These are phyloP conservation scores for Cyrtodaria siliqua DNA, from an alignment of 2,888 invertebrate species.

Conservation along the genomic window DNA sequence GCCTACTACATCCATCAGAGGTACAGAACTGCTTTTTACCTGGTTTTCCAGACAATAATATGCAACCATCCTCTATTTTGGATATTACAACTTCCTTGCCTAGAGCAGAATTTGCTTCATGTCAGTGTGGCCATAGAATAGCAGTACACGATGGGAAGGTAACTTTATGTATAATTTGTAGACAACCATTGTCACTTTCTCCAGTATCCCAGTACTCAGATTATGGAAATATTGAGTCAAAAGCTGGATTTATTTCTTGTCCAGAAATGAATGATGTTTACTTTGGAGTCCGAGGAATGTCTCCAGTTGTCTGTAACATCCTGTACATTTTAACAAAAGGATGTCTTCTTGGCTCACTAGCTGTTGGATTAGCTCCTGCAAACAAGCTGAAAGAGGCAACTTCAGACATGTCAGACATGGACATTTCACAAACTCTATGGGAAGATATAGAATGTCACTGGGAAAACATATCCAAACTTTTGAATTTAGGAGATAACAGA, in stretches of 20 bases:
- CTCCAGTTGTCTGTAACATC: conserved; percentile 22
- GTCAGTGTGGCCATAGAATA: too few relatives aligned
- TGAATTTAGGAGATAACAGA: not conserved
- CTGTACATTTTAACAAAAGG: conserved; percentile 32
- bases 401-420: not conserved
- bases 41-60: conserved; percentile 12
- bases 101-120: not conserved
- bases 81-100: not conserved
- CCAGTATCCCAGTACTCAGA: too few relatives aligned
- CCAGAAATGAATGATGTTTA: not conserved
- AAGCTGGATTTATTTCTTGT: not conserved
- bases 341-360: conserved; percentile 40
- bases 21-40: conserved; percentile 10
- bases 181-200: not conserved
- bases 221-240: not conserved
- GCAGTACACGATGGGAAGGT: too few relatives aligned
- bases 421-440: not conserved
- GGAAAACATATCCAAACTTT: conserved; percentile 5
- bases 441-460: not conserved
- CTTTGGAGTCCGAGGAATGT: conserved; percentile 9
- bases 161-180: too few relatives aligned
- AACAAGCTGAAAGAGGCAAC: not conserved
- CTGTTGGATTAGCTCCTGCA: conserved; percentile 10
- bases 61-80: not conserved
- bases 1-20: conserved; percentile 11